Evolutionary conservation across 2,797 vertebrate genomes (phyloP).

Genomic region (Eulemur rubriventer): DNA sequence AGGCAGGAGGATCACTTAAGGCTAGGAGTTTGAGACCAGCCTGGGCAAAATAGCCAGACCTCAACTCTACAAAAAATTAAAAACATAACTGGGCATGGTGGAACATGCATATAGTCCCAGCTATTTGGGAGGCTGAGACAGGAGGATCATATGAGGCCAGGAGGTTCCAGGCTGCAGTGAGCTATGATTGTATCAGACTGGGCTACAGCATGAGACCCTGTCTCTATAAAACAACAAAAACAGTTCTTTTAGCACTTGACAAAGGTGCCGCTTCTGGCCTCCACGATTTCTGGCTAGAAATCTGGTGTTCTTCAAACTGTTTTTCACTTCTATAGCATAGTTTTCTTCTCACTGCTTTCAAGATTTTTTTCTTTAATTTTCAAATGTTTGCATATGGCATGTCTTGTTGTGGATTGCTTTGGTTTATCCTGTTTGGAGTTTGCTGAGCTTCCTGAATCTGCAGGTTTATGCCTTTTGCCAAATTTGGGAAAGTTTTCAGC

Average conservation of each 20-base stretch:
- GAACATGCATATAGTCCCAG: not conserved
- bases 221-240: not conserved
- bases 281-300: not conserved
- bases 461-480: not conserved
- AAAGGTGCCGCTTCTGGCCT: not conserved
- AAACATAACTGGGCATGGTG: not conserved
- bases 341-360: not conserved
- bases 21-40: not conserved
- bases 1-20: not conserved
- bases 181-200: not conserved
- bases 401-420: not conserved
- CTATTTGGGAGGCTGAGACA: not conserved
- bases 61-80: not conserved
- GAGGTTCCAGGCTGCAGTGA: not conserved
- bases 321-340: not conserved
- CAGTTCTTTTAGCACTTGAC: not conserved
- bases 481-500: not conserved
- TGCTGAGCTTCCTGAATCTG: not conserved
- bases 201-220: not conserved
- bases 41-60: not conserved
- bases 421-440: not conserved
- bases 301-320: not conserved
- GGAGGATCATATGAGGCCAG: not conserved
- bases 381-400: not conserved
- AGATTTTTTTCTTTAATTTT: slow-evolving; percentile 10